These are phyloP conservation scores for Dascyllus trimaculatus DNA, from an alignment of 2,113 vertebrate genomes.

Conservation along the genomic window DNA sequence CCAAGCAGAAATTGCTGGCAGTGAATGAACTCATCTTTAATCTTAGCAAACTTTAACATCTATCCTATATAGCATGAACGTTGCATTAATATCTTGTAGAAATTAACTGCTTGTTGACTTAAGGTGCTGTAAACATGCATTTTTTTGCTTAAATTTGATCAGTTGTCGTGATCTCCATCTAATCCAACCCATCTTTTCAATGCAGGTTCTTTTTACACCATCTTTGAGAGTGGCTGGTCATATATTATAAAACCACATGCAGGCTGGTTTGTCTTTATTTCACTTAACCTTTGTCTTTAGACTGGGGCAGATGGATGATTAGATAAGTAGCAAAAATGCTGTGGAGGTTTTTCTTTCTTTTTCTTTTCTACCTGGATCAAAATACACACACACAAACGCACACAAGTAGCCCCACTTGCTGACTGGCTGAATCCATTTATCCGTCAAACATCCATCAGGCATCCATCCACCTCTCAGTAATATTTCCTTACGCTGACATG, in stretches of 20 bases:
- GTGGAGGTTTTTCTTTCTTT: background rate
- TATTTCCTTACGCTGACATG: slow-evolving; percentile 28
- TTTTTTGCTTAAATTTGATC: too few relatives aligned
- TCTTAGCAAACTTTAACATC: too few relatives aligned
- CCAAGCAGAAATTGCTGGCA: too few relatives aligned
- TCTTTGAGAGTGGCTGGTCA: too few relatives aligned
- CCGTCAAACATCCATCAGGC: slow-evolving; percentile 18
- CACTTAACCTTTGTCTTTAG: background rate
- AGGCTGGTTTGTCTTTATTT: background rate
- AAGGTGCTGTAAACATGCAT: too few relatives aligned
- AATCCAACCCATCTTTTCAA: too few relatives aligned
- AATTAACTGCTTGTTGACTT: too few relatives aligned
- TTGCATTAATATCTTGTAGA: too few relatives aligned
- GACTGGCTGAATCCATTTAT: slow-evolving; percentile 26
- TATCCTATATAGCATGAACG: too few relatives aligned
- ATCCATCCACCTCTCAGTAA: slow-evolving; percentile 17
- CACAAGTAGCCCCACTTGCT: background rate
- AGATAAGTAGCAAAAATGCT: slow-evolving; percentile 3
- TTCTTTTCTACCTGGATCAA: background rate
- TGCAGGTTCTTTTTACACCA: too few relatives aligned
- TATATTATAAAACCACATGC: background rate
- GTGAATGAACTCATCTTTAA: too few relatives aligned
- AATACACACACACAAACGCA: background rate
- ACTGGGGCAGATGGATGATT: background rate
- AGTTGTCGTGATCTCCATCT: too few relatives aligned